Percentiles rank a stretch among this genome's conserved stretches.
Evolutionary conservation across 2,797 vertebrate genomes (phyloP).

Genomic region (Hippopotamyrus pictus): DNA sequence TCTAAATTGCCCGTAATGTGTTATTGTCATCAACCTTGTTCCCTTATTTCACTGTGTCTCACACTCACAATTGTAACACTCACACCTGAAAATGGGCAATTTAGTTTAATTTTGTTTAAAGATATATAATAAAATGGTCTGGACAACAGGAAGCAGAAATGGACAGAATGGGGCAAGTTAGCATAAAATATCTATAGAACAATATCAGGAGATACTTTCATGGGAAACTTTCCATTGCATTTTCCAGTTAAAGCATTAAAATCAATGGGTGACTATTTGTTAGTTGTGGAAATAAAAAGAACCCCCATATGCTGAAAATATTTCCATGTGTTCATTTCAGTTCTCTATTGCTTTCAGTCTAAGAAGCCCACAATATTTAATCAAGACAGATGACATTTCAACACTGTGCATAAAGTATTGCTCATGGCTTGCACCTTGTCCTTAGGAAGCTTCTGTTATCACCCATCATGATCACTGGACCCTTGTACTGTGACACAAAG

Average conservation of each 20-base stretch:
- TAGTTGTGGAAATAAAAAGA: not conserved
- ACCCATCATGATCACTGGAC: not conserved
- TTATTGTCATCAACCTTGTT: not conserved
- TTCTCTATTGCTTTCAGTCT: not conserved
- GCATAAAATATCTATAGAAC: not conserved
- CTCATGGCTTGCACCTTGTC: not conserved
- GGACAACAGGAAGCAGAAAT: not conserved
- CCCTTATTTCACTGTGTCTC: not conserved
- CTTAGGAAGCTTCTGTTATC: not conserved
- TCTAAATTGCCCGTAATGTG: not conserved
- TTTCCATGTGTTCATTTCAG: not conserved
- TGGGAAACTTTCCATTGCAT: not conserved
- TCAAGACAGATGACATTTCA: not conserved
- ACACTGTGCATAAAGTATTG: not conserved
- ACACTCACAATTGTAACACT: not conserved
- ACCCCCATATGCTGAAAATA: not conserved
- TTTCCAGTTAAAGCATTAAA: not conserved
- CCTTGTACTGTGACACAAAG: conserved; percentile 2
- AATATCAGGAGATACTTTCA: not conserved
- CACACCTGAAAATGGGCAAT: not conserved
- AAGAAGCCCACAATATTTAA: not conserved
- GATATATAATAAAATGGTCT: not conserved
- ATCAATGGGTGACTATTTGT: not conserved
- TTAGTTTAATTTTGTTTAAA: not conserved
- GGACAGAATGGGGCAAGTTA: not conserved